These are phyloP conservation scores for Lagenorhynchus albirostris DNA, from an alignment of 2,113 vertebrate species.

Conservation along the genomic window DNA sequence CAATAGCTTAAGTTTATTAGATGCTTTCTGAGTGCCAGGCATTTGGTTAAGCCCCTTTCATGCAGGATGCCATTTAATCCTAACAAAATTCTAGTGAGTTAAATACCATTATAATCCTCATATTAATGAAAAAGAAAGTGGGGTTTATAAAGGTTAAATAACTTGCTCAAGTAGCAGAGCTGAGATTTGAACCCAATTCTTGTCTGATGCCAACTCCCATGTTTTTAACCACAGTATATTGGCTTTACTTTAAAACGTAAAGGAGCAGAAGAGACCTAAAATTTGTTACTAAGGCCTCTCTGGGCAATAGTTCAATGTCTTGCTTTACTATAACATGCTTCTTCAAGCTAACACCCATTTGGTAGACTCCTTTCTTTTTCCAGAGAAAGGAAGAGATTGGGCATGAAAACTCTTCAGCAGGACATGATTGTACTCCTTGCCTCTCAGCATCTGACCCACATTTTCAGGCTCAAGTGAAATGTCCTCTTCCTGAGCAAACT, in stretches of 20 bases:
- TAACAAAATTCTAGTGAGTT: constrained; percentile 35
- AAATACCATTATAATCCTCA: not conserved
- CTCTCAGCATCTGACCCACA: not conserved
- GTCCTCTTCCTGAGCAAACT: not conserved
- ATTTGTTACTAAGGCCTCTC: not conserved
- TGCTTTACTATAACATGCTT: not conserved
- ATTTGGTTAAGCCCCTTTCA: not conserved
- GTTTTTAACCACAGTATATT: not conserved
- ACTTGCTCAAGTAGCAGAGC: not conserved
- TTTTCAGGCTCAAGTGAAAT: not conserved
- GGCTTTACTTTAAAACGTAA: not conserved
- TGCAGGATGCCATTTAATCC: not conserved
- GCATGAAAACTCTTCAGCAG: not conserved
- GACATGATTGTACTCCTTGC: not conserved
- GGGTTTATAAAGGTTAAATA: constrained; percentile 38
- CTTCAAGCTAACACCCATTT: not conserved
- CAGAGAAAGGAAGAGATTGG: not conserved
- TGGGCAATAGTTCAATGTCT: not conserved
- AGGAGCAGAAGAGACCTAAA: not conserved
- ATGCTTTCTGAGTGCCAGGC: not conserved
- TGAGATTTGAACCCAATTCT: constrained; percentile 19
- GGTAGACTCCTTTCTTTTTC: not conserved
- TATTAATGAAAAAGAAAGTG: not conserved
- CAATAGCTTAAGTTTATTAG: not conserved
- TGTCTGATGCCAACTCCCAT: not conserved